Conservation (phyloP, 2,888 invertebrate genomes). For the Hirudinaria manillensis region DNA sequence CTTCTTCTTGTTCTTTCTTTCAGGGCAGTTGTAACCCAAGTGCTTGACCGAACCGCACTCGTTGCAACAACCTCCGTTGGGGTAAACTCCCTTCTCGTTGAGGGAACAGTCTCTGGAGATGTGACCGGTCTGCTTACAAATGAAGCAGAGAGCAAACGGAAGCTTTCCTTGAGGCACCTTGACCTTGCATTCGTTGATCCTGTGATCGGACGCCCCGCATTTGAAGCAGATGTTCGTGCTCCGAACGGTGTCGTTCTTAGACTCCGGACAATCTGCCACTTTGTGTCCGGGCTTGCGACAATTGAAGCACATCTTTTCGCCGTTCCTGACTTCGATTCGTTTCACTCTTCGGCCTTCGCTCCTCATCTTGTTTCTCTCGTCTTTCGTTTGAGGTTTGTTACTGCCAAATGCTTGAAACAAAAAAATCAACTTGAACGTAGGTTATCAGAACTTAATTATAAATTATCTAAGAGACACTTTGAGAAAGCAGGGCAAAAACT, state of each 20-base stretch:
- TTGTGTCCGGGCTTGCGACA: slow-evolving; percentile 74
- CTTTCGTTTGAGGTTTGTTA: background rate
- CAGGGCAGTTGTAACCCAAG: slow-evolving; percentile 71
- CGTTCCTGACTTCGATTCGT: slow-evolving; percentile 29
- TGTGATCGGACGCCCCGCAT: slow-evolving; percentile 82
- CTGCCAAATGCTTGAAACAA: no score
- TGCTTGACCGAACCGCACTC: slow-evolving; percentile 80
- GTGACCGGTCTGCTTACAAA: slow-evolving; percentile 80
- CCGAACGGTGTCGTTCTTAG: slow-evolving; percentile 48
- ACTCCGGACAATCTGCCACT: slow-evolving; percentile 72
- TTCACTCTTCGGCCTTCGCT: slow-evolving; percentile 37
- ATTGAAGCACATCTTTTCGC: slow-evolving; percentile 65
- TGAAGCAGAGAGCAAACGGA: slow-evolving; percentile 78
- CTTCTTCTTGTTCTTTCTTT: slow-evolving; percentile 59
- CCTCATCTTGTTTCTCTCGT: slow-evolving; percentile 2
- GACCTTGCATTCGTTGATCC: slow-evolving; percentile 46
- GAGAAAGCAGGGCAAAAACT: background rate
- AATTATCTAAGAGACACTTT: background rate
- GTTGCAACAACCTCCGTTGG: slow-evolving; percentile 67
- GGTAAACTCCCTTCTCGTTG: slow-evolving; percentile 78
- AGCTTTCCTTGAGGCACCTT: slow-evolving; percentile 55
- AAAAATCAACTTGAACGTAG: background rate
- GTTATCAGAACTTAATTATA: background rate
- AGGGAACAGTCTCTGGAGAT: slow-evolving; percentile 80
- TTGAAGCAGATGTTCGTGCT: slow-evolving; percentile 68